Conservation (phyloP, 2,113 vertebrate species). For the Grantiella picta region DNA sequence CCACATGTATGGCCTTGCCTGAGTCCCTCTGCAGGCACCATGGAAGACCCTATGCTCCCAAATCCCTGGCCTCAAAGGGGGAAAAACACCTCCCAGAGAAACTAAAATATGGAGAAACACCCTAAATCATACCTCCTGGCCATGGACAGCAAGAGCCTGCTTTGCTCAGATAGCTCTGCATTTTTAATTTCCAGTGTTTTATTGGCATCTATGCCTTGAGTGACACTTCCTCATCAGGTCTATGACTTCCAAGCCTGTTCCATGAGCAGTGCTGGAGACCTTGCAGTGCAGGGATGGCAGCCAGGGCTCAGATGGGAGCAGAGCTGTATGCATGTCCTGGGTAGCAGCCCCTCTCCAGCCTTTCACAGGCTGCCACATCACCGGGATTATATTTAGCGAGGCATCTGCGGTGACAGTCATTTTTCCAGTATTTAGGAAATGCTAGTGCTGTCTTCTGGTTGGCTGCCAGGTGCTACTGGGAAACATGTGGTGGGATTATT, state of each 20-base stretch:
- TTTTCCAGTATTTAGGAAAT: slow-evolving; percentile 72
- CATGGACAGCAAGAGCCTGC: neutral
- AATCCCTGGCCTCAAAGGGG: neutral
- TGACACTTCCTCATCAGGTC: neutral
- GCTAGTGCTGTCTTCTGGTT: slow-evolving; percentile 68
- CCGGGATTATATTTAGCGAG: slow-evolving; percentile 54
- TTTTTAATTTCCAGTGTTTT: neutral
- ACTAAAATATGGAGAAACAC: neutral
- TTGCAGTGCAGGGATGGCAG: neutral
- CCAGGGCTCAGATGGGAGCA: neutral
- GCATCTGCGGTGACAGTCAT: slow-evolving; percentile 67
- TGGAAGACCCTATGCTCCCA: no score
- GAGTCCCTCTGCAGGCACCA: neutral
- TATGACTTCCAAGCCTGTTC: neutral
- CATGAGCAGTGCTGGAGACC: neutral
- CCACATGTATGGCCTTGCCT: rapidly evolving
- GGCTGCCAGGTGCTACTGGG: slow-evolving; percentile 71
- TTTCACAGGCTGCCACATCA: slow-evolving; percentile 55
- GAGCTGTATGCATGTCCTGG: neutral
- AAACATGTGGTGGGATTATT: slow-evolving; percentile 76
- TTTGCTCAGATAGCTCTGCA: neutral
- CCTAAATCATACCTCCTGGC: neutral
- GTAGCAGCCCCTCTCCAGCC: slow-evolving; percentile 20
- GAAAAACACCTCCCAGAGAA: neutral
- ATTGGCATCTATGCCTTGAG: neutral